Conservation (phyloP, 2,113 vertebrate genomes). For the Neolamprologus ventralis region DNA sequence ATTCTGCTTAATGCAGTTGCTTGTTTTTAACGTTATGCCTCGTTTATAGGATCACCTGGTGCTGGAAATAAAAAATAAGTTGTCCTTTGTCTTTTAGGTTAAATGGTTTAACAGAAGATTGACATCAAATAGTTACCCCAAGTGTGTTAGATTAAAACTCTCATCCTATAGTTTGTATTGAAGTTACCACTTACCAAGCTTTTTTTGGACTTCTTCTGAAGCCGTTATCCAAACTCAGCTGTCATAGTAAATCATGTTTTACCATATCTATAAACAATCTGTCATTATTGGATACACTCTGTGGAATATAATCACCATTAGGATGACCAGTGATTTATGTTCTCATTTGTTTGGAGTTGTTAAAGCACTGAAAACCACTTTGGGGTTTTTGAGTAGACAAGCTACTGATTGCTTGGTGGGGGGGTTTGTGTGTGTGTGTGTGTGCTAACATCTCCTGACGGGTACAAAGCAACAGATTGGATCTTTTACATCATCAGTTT, state of each 20-base stretch:
- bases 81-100: slow-evolving; percentile 7
- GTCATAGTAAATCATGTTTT: neutral
- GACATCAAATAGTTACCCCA: neutral
- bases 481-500: neutral
- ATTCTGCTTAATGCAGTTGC: neutral
- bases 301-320: neutral
- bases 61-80: neutral
- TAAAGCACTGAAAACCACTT: neutral
- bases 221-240: neutral
- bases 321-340: neutral
- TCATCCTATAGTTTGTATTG: neutral
- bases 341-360: neutral
- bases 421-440: neutral
- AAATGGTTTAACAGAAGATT: neutral
- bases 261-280: neutral
- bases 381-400: neutral
- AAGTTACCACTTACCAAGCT: neutral
- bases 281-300: neutral
- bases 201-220: neutral
- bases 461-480: neutral
- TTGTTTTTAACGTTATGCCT: slow-evolving; percentile 4
- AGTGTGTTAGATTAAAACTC: neutral
- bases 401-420: neutral
- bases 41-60: neutral
- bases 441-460: neutral